Conservation (phyloP, 2,888 invertebrate species). For the Cephus spinipes region DNA sequence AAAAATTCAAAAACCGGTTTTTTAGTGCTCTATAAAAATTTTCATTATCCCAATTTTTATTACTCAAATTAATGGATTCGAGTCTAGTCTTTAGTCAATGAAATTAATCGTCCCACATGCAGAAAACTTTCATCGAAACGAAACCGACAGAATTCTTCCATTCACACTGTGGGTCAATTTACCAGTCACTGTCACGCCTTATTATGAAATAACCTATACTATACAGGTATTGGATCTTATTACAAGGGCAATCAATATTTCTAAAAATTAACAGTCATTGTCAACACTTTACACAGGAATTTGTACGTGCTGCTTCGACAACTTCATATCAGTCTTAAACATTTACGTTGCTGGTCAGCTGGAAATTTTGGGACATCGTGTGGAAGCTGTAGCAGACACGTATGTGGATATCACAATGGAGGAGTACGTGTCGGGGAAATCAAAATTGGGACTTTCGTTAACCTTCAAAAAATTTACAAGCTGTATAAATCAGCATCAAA, state of each 20-base stretch:
- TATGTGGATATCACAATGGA: neutral
- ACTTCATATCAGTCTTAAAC: slow-evolving; percentile 40
- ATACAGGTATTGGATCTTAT: slow-evolving; percentile 27
- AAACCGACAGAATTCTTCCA: slow-evolving; percentile 39
- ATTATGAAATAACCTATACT: slow-evolving; percentile 36
- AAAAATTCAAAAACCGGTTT: neutral
- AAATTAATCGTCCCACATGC: neutral
- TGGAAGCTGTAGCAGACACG: slow-evolving; percentile 24
- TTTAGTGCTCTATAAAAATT: no score
- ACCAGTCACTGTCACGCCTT: slow-evolving; percentile 35
- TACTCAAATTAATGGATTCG: no score
- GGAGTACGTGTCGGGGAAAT: slow-evolving; percentile 1
- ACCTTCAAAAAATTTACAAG: slow-evolving; percentile 21
- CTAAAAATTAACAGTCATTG: slow-evolving; percentile 27
- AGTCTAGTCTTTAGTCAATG: no score
- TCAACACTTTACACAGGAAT: slow-evolving; percentile 40
- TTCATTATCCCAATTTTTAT: no score
- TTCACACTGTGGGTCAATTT: slow-evolving; percentile 40
- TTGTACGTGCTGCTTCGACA: slow-evolving; percentile 44
- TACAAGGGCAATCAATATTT: neutral
- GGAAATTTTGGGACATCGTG: slow-evolving; percentile 35
- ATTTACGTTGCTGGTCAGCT: slow-evolving; percentile 40
- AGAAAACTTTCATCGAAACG: slow-evolving; percentile 38
- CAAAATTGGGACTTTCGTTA: neutral
- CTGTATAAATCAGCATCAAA: slow-evolving; percentile 35